Percentiles rank a stretch among this genome's conserved stretches.
phyloP scores from a whole-genome alignment of 2,113 vertebrate genomes.

The Candoia aspera region DNA sequence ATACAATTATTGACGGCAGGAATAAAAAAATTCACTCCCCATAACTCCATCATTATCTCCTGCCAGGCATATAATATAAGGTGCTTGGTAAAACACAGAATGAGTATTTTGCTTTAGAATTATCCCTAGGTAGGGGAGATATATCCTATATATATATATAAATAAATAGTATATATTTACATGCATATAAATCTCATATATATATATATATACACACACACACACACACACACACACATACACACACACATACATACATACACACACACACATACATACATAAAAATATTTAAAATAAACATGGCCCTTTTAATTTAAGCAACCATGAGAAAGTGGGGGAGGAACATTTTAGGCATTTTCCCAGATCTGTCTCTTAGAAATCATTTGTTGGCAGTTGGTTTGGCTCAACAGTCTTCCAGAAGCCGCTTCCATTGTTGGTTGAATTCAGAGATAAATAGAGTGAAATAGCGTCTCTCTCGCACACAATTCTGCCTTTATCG shows the following conservation, averaged over 20 bases:
- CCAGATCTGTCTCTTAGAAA: conserved; percentile 29
- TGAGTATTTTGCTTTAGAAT: background rate
- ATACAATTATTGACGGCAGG: background rate
- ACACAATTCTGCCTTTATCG: conserved; percentile 24
- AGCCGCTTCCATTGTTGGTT: conserved; percentile 7
- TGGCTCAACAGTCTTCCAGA: background rate
- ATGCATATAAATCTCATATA: background rate
- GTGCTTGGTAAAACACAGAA: background rate
- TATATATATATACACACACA: too few species aligned
- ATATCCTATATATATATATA: too few species aligned
- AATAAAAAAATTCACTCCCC: background rate
- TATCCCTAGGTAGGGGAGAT: background rate
- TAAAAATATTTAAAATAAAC: too few species aligned
- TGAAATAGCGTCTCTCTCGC: background rate
- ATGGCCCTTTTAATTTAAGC: background rate
- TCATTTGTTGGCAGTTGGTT: background rate
- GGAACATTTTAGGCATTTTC: background rate
- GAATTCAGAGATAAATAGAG: conserved; percentile 17
- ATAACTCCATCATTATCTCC: background rate
- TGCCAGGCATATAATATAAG: background rate
- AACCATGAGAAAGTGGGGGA: background rate
- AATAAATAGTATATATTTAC: too few species aligned
- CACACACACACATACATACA: too few species aligned
- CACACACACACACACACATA: too few species aligned
- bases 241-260: too few species aligned